phyloP scores from a whole-genome alignment of 1,140 invertebrate species.

The Homalodisca vitripennis region DNA sequence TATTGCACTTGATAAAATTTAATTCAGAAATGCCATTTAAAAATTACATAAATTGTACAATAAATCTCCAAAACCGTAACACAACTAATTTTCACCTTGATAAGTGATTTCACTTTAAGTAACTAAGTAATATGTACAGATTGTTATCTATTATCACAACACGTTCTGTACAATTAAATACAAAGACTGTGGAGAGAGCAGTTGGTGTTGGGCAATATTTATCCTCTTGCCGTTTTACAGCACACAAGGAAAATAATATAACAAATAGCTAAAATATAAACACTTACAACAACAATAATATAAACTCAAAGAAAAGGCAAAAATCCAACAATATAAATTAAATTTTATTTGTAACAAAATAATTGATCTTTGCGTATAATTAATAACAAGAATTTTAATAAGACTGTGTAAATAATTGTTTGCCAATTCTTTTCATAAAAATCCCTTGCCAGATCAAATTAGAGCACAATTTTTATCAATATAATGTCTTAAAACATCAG shows the following conservation, averaged over 20 bases:
- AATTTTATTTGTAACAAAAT: neutral
- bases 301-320: neutral
- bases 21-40: too few relatives aligned
- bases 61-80: too few relatives aligned
- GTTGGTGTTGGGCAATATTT: neutral
- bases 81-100: neutral
- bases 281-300: neutral
- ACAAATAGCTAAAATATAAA: neutral
- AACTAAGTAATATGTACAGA: neutral
- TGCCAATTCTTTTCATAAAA: too few relatives aligned
- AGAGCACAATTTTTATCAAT: neutral
- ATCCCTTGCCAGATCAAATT: neutral
- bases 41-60: too few relatives aligned
- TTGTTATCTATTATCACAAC: neutral
- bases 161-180: neutral
- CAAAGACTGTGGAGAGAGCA: neutral
- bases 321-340: neutral
- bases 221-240: neutral
- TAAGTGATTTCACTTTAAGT: neutral
- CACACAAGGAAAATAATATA: neutral
- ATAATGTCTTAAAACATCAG: neutral
- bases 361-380: neutral
- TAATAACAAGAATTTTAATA: neutral
- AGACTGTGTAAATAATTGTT: too few relatives aligned
- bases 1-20: too few relatives aligned